phyloP scores from a whole-genome alignment of 2,797 vertebrate species.

The Cirrhinus mrigala region DNA sequence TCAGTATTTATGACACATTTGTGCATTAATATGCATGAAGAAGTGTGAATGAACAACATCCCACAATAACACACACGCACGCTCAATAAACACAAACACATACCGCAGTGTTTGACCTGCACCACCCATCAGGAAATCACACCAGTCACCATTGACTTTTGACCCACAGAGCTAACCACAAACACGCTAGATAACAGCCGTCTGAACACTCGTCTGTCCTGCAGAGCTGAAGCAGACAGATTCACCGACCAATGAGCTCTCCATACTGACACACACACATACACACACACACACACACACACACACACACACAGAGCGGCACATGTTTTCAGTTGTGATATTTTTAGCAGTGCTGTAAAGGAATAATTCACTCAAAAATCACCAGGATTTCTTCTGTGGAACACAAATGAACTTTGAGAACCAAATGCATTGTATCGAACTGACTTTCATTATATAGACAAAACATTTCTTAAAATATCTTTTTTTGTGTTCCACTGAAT shows the following conservation, averaged over 20 bases:
- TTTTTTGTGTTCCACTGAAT: too few species aligned
- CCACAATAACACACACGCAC: slow-evolving; percentile 4
- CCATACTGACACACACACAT: neutral
- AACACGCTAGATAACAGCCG: neutral
- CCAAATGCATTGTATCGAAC: too few species aligned
- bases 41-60: neutral
- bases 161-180: neutral
- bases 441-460: too few species aligned
- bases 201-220: too few species aligned
- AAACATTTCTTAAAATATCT: too few species aligned
- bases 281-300: neutral
- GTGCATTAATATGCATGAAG: neutral
- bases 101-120: neutral
- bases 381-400: too few species aligned
- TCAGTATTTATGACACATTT: slow-evolving; percentile 16
- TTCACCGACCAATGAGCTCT: neutral
- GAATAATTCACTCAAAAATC: too few species aligned
- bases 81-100: neutral
- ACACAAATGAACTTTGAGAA: too few species aligned
- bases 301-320: neutral
- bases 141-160: neutral
- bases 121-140: neutral
- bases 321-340: neutral
- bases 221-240: neutral
- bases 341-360: neutral